Conservation (phyloP, 2,888 invertebrate genomes). For the Drosophila paramelanica region DNA sequence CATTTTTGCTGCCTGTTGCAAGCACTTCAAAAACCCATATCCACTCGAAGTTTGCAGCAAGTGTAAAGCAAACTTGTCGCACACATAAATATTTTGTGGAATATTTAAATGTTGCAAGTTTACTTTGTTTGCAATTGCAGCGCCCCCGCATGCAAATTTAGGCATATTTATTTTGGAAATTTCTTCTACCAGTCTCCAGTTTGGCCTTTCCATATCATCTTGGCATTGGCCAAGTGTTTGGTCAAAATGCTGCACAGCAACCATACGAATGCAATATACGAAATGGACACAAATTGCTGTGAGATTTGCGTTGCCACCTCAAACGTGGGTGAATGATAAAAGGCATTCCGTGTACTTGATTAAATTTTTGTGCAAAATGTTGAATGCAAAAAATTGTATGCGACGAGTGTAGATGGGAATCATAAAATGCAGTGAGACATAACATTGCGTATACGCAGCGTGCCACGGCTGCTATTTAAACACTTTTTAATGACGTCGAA, state of each 20-base stretch:
- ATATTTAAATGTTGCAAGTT: slow-evolving; percentile 35
- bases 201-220: slow-evolving; percentile 9
- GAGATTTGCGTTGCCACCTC: slow-evolving; percentile 4
- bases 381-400: slow-evolving; percentile 41
- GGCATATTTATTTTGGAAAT: slow-evolving; percentile 6
- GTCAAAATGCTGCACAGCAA: slow-evolving; percentile 36
- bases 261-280: slow-evolving; percentile 32
- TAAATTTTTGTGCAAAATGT: slow-evolving; percentile 61
- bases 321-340: background rate
- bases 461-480: slow-evolving; percentile 58
- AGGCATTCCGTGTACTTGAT: slow-evolving; percentile 47
- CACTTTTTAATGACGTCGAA: slow-evolving; percentile 60
- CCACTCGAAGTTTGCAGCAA: background rate
- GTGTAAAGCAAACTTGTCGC: background rate
- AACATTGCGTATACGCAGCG: slow-evolving; percentile 48
- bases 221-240: slow-evolving; percentile 10
- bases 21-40: background rate
- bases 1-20: background rate
- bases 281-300: slow-evolving; percentile 26
- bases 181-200: background rate
- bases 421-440: slow-evolving; percentile 50
- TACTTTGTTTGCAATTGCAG: background rate
- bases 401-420: slow-evolving; percentile 17
- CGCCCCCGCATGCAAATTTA: background rate
- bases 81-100: slow-evolving; percentile 12